These are phyloP conservation scores for Sminthurides aquaticus DNA, from an alignment of 2,888 invertebrate genomes.

Conservation along the genomic window DNA sequence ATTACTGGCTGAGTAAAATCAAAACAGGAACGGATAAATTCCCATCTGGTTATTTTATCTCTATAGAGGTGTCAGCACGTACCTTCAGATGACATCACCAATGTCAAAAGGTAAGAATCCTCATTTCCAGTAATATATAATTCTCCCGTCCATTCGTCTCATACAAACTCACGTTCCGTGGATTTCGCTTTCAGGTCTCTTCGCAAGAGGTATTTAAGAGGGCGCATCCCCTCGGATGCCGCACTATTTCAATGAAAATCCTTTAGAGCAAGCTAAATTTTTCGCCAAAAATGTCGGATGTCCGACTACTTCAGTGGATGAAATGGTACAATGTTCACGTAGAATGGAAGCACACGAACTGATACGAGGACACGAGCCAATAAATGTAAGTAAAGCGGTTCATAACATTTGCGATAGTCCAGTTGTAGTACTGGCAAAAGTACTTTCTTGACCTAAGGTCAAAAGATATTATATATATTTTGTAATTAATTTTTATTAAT, in stretches of 20 bases:
- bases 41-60: too few species aligned
- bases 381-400: background rate
- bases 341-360: background rate
- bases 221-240: background rate
- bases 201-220: background rate
- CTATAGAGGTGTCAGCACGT: background rate
- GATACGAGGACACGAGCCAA: background rate
- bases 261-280: background rate
- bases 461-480: too few species aligned
- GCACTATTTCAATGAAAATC: background rate
- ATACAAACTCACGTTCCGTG: too few species aligned
- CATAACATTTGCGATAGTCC: too few species aligned
- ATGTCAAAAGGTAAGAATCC: conserved; percentile 5
- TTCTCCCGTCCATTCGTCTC: too few species aligned
- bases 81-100: conserved; percentile 1
- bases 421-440: too few species aligned
- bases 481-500: too few species aligned
- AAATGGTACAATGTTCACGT: background rate
- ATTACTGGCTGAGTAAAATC: too few species aligned
- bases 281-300: conserved; percentile 4
- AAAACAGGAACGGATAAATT: too few species aligned
- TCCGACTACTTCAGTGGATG: background rate
- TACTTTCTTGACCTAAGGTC: too few species aligned
- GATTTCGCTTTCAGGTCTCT: conserved; percentile 7
- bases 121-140: too few species aligned